These are phyloP conservation scores for Bucco capensis DNA, from an alignment of 2,113 vertebrate species.

Conservation along the genomic window DNA sequence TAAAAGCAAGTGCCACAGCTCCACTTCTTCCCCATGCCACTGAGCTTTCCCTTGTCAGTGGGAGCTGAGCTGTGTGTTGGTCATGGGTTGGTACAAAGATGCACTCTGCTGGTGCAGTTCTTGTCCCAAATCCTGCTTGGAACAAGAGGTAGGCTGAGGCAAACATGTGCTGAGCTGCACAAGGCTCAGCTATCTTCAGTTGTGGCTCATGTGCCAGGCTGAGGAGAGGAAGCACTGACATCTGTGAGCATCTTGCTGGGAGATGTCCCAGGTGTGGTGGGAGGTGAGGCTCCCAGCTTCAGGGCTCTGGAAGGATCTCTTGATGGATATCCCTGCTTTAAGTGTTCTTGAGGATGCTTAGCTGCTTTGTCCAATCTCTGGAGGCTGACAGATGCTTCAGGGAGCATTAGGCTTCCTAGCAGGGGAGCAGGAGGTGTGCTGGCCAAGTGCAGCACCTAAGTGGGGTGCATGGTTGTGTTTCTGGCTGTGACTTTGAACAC, in stretches of 20 bases:
- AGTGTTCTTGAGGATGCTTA: neutral
- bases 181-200: neutral
- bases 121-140: neutral
- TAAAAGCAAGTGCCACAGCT: neutral
- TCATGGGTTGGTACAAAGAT: neutral
- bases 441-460: fast-evolving
- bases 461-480: neutral
- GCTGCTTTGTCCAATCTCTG: neutral
- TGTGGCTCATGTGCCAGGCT: neutral
- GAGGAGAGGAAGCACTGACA: neutral
- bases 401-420: neutral
- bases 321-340: neutral
- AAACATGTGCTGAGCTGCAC: neutral
- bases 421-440: neutral
- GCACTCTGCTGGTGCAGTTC: neutral
- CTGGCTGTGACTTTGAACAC: neutral
- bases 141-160: neutral
- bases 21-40: neutral
- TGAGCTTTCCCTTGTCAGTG: neutral
- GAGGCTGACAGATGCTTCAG: neutral
- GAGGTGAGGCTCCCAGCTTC: neutral
- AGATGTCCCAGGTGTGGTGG: neutral
- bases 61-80: neutral
- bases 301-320: neutral
- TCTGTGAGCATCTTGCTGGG: neutral